Base-by-base conservation (phyloP, 2,113 vertebrate genomes). In the Strix uralensis region DNA sequence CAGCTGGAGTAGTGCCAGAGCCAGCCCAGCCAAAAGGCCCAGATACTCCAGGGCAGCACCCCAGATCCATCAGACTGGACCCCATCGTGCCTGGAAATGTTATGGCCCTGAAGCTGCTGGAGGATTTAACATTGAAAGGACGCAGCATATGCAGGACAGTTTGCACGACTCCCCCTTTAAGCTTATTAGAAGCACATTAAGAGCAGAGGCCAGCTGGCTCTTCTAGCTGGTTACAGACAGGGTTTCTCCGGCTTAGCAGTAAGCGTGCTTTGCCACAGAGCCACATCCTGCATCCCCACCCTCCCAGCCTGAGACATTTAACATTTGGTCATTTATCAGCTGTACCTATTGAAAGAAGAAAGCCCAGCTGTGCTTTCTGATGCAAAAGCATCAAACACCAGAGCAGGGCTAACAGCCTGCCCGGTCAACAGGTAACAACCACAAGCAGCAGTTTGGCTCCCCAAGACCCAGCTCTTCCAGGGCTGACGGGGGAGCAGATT, bases 161-260 rank as follows among this genome's bases (percentile, higher is more conserved):
- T 88, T 72, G 72, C 69, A 55, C 51, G 32, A 12, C 59, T 80
- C 23, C 74, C 49, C 49, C 14, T 49, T 30, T 95, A 95, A 96
- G 94, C 97, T 82, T 38, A 95, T 95, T 95, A 94, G 77, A 32
- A 77, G 72, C 70, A 81, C 57, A 34, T 89, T 90, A 91, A 66
- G 70, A 80, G 86, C 84, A 91, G 83, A 70, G 92, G 73, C 95
- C 94, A 90, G 95, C 90, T 95, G 96, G 90, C 57, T 83, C 44
- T 42, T 13, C 54, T 10, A 88, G 81, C 81, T 80, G 88, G 62
- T 47, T 49, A 22, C 67, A 34, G 73, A 44, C 2, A 1, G 29
- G 61, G 80, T 40, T 87, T 38, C 95, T 81, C 44, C 2, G 21
- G 42, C 34, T 51, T 49, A 80, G 74, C 84, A 36, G 9, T 3